Evolutionary conservation across 1,140 invertebrate genomes (phyloP), one percentile per base, ranked within the genome.

Genomic region (Leptinotarsa defecta): DNA sequence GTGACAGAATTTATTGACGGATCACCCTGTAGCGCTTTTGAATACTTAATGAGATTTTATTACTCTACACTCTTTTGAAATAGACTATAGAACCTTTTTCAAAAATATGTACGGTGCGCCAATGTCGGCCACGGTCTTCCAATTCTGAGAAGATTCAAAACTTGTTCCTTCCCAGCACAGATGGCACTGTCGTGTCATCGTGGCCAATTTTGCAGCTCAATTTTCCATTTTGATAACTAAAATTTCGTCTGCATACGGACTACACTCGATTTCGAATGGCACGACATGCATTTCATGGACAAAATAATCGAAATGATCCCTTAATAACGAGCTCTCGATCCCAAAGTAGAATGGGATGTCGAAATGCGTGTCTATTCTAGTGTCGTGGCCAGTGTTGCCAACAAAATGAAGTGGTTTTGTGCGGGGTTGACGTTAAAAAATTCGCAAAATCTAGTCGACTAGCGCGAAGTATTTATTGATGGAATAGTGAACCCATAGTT

Each of bases 301-400:
- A 3, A 57, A 57, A 57, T 57, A 57, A 57, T 57, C n/a, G 4
- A n/a, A 57, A 57, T 19, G 52, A 57, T 19, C n/a, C 52, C 1
- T 17, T 57, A 15, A 57, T 19, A 4, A 57, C 17, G 13, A n/a
- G 52, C 52, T 57, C 52, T 15, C 15, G 52, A 57, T 19, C 17
- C 52, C 52, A n/a, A 57, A 57, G 15, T 57, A n/a, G 17, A 57
- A 69, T 71, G 74, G 74, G 74, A 22, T 62, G 74, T 61, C 65
- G 17, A 43, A 4, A 52, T 34, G 68, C 69, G 64, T 61, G 24
- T 61, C 63, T 68, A 24, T 73, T 67, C 71, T 34, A 27, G 24
- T 76, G 76, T 80, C 77, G 78, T 81, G 78, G 75, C 74, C 19
- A 74, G 27, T 43, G 64, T 43, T 43, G 34, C 34, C 34, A 43